A percentile compares a stretch with the other conserved stretches of the same genome.
Conservation (phyloP, 2,888 invertebrate species). For the Pediacus dermestoides region DNA sequence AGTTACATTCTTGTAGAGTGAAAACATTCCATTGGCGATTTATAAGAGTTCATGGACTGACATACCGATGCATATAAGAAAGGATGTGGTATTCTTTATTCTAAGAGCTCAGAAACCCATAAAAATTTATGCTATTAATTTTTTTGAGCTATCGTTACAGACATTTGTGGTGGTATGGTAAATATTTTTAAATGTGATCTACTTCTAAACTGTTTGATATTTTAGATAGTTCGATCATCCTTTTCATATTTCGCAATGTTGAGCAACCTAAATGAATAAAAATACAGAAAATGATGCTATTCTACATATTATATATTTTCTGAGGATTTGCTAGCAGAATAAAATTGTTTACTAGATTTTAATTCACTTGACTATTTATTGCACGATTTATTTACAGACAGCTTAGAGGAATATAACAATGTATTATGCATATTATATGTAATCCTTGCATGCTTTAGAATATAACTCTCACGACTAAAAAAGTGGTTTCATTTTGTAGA, state of each 20-base stretch:
- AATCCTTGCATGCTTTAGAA: too few species aligned
- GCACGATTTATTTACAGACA: too few species aligned
- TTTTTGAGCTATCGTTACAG: slow-evolving; percentile 23
- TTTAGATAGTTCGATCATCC: slow-evolving; percentile 11
- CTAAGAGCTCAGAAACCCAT: slow-evolving; percentile 18
- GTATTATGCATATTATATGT: too few species aligned
- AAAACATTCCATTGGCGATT: slow-evolving; percentile 17
- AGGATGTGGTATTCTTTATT: slow-evolving; percentile 19
- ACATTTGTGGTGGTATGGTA: slow-evolving; percentile 18
- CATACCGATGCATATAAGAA: slow-evolving; percentile 15
- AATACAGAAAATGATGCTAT: not conserved
- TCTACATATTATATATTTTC: too few species aligned
- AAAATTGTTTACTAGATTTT: too few species aligned
- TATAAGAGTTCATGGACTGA: slow-evolving; percentile 19
- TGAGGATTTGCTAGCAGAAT: too few species aligned
- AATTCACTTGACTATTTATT: too few species aligned
- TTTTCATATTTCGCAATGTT: slow-evolving; percentile 11
- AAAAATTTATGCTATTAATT: slow-evolving; percentile 15
- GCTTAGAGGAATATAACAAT: too few species aligned
- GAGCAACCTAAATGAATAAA: slow-evolving; percentile 9
- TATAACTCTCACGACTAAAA: too few species aligned
- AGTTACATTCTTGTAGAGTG: slow-evolving; percentile 19
- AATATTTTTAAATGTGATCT: slow-evolving; percentile 5
- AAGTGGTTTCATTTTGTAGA: too few species aligned
- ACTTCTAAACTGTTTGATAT: not conserved